Evolutionary conservation across 2,797 vertebrate genomes (phyloP), one percentile per base, ranked within the genome.

Genomic region (Serranus cabrilla): DNA sequence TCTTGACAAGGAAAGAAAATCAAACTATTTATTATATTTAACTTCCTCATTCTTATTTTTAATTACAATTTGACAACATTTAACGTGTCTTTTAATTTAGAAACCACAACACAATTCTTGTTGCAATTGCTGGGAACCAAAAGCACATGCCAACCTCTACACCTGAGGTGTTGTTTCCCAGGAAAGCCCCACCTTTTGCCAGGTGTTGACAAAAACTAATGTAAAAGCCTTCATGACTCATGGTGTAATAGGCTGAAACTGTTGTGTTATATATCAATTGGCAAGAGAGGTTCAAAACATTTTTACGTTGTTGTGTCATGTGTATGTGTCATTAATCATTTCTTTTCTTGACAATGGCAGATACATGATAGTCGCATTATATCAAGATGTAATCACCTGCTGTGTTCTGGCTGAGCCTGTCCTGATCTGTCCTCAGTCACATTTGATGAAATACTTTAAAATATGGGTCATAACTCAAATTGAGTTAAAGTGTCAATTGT

Each of bases 341-440:
- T 11, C 34, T 56, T 70, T 71, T n/a, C n/a, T n/a, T n/a, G 49
- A 50, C 71, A 77, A 66, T 45, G 45, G 18, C 13, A 34, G 34
- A 60, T 34, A 74, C 47, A 55, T 27, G 9, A 59, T 60, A n/a
- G 5, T 60, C 68, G n/a, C 21, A 47, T 74, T 23, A 62, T 71
- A 66, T 83, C 17, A 55, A 74, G 64, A 57, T 69, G 23, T 71
- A 67, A 87, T 79, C 47, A 57, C 71, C 57, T 70, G 63, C 72
- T 62, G 0, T 87, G 25, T 46, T 73, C 39, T 47, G 11, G 20
- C 25, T 47, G 37, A 62, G 23, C 39, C n/a, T 62, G 20, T 18
- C 18, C 25, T 60, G 18, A 34, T 51, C 45, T 55, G 57, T 63
- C 81, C 90, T 79, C 81, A 77, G 57, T 87, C 89, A 69, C 51